These are phyloP conservation scores for Oscheius sp. DNA, from an alignment of 2,888 invertebrate species.

Conservation along the genomic window DNA sequence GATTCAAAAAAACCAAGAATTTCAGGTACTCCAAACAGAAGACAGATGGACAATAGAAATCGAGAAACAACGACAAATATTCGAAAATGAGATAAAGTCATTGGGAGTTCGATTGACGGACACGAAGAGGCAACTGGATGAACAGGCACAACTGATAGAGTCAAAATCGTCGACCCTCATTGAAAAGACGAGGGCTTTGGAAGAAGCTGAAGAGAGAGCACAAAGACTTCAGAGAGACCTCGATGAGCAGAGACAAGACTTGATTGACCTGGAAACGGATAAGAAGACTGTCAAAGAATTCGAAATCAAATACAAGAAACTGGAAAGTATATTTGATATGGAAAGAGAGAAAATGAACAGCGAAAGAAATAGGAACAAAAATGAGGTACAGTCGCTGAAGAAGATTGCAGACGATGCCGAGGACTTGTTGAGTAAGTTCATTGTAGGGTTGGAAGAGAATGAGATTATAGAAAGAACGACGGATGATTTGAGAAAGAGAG, in stretches of 20 bases:
- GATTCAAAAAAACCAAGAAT: no score
- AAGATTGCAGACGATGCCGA: constrained; percentile 69
- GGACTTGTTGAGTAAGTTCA: constrained; percentile 54
- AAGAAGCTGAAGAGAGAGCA: constrained; percentile 58
- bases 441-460: background rate
- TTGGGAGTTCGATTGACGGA: constrained; percentile 56
- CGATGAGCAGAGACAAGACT: constrained; percentile 45
- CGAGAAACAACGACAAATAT: constrained; percentile 69
- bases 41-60: constrained; percentile 73
- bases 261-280: constrained; percentile 66
- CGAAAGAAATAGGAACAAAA: constrained; percentile 68
- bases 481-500: constrained; percentile 54
- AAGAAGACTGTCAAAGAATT: constrained; percentile 67
- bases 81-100: constrained; percentile 63
- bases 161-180: constrained; percentile 57
- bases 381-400: constrained; percentile 64
- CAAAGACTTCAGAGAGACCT: constrained; percentile 44
- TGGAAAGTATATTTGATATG: constrained; percentile 71
- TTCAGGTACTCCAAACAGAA: constrained; percentile 69
- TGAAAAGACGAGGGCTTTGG: constrained; percentile 65
- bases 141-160: constrained; percentile 51
- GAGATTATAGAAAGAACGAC: constrained; percentile 45
- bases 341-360: constrained; percentile 67
- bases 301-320: constrained; percentile 71
- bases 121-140: constrained; percentile 55